These are phyloP conservation scores for Apis cerana DNA, from an alignment of 1,140 invertebrate genomes.

Conservation along the genomic window DNA sequence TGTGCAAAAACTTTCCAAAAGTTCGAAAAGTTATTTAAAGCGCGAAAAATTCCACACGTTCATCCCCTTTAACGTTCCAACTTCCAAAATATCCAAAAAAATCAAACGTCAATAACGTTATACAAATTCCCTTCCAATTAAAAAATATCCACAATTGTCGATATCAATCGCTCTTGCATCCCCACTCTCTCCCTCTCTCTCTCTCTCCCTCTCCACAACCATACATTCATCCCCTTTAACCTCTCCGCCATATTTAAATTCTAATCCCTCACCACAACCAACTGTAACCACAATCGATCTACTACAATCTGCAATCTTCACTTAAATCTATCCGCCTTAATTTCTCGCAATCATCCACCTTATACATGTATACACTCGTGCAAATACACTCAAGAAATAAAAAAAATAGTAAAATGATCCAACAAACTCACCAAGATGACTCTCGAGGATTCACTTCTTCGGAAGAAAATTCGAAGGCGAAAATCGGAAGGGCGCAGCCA, in stretches of 20 bases:
- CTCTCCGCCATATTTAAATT: constrained; percentile 16
- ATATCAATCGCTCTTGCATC: neutral
- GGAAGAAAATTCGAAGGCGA: neutral
- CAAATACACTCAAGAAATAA: neutral
- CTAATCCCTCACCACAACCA: neutral
- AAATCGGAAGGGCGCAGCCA: constrained; percentile 6
- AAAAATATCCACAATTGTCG: too few relatives aligned
- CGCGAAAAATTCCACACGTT: too few relatives aligned
- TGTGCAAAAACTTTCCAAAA: neutral
- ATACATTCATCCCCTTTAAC: constrained; percentile 38
- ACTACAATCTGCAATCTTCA: neutral
- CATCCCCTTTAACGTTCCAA: too few relatives aligned
- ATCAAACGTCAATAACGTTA: too few relatives aligned
- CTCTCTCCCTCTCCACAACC: neutral
- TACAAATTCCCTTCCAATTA: neutral
- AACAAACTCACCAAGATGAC: constrained; percentile 41
- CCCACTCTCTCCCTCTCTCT: too few relatives aligned
- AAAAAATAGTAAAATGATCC: neutral
- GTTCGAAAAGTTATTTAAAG: too few relatives aligned
- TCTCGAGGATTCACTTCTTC: neutral
- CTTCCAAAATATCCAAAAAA: too few relatives aligned
- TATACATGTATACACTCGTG: too few relatives aligned
- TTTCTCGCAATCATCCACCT: neutral
- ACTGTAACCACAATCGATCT: neutral
- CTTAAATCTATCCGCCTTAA: neutral